Evolutionary conservation across 2,113 vertebrate species (phyloP), one percentile per base, ranked within the genome.

Genomic region (Sapayoa aenigma): DNA sequence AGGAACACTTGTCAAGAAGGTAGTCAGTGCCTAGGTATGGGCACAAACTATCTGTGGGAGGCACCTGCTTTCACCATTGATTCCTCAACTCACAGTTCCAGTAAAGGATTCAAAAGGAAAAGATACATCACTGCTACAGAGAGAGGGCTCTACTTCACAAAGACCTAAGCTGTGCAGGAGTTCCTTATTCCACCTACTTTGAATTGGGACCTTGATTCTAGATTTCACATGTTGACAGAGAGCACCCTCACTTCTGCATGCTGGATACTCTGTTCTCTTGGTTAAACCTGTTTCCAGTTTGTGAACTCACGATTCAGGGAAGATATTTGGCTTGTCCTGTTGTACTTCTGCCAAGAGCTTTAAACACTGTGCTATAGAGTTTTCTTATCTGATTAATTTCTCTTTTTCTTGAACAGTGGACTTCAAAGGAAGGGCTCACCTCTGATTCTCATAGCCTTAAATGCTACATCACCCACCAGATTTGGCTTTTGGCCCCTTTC

Each of bases 1-100:
- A 62, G 46, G 22, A 82, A n/a, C 42, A 52, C 53, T 56, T 56
- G 21, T 47, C 25, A 56, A 37, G 41, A 30, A 60, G n/a, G 16
- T 6, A 65, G 31, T 9, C 4, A 14, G 12, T 77, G 21, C 41
- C 41, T 23, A 33, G 9, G 3, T 42, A n/a, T 12, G 30, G 28
- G 11, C 42, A 84, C 39, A 76, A 27, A 13, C 3, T 30, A 1
- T 9, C 33, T 3, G 5, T 19, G 5, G 39, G 31, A 84, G 30
- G 9, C 21, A 72, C 11, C 12, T 47, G 14, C 33, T 87, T 80
- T 53, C 41, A 65, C 13, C 39, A 68, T 27, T 0, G 0, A 55
- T 52, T 82, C 39, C 16, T 41, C 66, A 79, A 72, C 3, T 27
- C 39, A 37, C 22, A 76, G 21, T 5, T 82, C 15, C 21, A 76